Conservation (phyloP, 2,113 vertebrate genomes). For the Engystomops pustulosus region DNA sequence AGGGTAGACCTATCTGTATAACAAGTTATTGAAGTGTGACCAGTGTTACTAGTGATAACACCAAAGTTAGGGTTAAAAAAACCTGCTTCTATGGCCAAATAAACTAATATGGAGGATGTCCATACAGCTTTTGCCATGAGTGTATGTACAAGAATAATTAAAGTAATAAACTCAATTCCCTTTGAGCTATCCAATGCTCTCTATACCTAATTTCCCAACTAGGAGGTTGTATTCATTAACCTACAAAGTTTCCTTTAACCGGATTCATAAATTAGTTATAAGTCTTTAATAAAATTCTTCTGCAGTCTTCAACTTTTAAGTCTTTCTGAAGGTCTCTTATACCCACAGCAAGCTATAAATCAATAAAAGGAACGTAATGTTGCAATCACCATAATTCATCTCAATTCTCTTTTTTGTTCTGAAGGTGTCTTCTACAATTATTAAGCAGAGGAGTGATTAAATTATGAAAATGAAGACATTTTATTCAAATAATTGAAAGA, state of each 20-base stretch:
- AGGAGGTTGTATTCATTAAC: conserved; percentile 23
- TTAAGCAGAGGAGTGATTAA: conserved; percentile 34
- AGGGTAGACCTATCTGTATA: no score
- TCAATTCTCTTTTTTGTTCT: conserved; percentile 31
- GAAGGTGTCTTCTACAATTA: conserved; percentile 34
- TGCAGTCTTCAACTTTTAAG: conserved; percentile 36
- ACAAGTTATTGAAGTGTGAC: no score
- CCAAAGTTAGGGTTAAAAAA: no score
- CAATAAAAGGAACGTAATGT: conserved; percentile 48
- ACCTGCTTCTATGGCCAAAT: not conserved
- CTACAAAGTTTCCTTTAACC: conserved; percentile 42
- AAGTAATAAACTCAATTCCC: not conserved
- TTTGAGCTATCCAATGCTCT: not conserved
- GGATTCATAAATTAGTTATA: conserved; percentile 39
- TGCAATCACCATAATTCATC: conserved; percentile 49
- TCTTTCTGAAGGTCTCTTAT: conserved; percentile 43
- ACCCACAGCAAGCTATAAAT: conserved; percentile 47
- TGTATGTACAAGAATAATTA: not conserved
- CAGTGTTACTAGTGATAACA: no score
- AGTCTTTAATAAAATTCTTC: conserved; percentile 39
- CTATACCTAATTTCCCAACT: not conserved
- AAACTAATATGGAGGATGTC: not conserved
- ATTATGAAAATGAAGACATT: conserved; percentile 41
- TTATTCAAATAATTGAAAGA: conserved; percentile 22
- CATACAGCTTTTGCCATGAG: not conserved